Evolutionary conservation across 92 coral and sea anemone genomes (phyloP).

Genomic region (Galaxea fascicularis): DNA sequence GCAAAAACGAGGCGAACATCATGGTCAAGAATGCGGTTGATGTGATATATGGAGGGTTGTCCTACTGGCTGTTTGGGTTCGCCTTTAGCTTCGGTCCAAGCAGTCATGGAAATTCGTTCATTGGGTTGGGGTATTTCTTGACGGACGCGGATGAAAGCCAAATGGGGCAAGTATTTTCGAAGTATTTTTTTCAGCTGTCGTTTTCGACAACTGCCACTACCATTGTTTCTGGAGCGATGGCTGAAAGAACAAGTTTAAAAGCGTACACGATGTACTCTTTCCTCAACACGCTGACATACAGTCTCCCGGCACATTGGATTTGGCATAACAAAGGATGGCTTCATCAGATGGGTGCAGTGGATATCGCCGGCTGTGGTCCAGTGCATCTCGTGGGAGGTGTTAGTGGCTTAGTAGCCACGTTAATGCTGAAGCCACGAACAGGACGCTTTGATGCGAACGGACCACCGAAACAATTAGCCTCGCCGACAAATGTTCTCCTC

Average conservation of each 20-base stretch:
- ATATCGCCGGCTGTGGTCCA: conserved; percentile 86
- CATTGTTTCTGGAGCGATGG: conserved; percentile 96
- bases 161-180: conserved; percentile 81
- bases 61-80: conserved; percentile 93
- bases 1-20: conserved; percentile 90
- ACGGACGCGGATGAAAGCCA: conserved; percentile 77
- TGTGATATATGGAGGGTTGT: conserved; percentile 90
- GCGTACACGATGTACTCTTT: conserved; percentile 88
- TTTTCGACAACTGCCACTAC: conserved; percentile 95
- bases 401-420: conserved; percentile 85
- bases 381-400: conserved; percentile 93
- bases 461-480: conserved; percentile 79
- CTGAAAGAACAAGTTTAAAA: conserved; percentile 83
- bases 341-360: conserved; percentile 78
- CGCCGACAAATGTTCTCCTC: conserved; percentile 92
- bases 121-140: conserved; percentile 83
- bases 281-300: conserved; percentile 86
- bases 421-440: conserved; percentile 80
- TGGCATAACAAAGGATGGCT: conserved; percentile 87
- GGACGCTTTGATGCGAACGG: conserved; percentile 63
- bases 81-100: conserved; percentile 79
- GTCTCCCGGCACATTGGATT: conserved; percentile 94
- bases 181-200: conserved; percentile 89
- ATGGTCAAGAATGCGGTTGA: conserved; percentile 96
- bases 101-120: conserved; percentile 65